Percentiles rank a stretch among this genome's conserved stretches.
Conservation (phyloP, 2,888 invertebrate species). For the Drosophila trichaetosa region DNA sequence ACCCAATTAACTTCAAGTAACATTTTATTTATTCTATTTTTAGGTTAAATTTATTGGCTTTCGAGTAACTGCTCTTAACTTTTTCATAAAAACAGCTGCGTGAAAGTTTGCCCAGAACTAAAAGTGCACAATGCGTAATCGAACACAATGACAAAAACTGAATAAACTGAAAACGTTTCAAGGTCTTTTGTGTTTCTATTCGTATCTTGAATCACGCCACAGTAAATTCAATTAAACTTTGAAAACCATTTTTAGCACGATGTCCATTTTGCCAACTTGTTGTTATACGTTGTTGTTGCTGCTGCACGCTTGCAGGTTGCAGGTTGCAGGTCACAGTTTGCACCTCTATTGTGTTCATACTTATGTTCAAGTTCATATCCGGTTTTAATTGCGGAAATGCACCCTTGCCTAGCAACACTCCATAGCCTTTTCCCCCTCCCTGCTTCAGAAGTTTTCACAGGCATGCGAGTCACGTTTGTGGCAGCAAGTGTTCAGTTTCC, state of each 20-base stretch:
- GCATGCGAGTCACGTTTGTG: conserved; percentile 69
- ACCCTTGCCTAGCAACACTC: conserved; percentile 33
- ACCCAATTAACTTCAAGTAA: neutral
- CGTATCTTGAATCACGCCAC: conserved; percentile 33
- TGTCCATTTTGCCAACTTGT: conserved; percentile 2
- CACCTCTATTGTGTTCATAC: conserved; percentile 22
- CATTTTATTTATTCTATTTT: neutral
- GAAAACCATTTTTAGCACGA: conserved; percentile 21
- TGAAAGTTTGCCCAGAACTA: conserved; percentile 4
- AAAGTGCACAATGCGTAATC: conserved; percentile 26
- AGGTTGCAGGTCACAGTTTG: conserved; percentile 10
- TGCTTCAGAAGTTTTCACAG: conserved; percentile 8
- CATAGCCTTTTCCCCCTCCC: neutral
- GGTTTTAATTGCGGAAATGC: conserved; percentile 76
- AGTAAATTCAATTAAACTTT: conserved; percentile 62
- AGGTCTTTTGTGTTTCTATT: conserved; percentile 3
- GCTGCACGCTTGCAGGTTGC: conserved; percentile 16
- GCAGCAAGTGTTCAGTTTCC: conserved; percentile 60
- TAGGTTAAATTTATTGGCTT: neutral
- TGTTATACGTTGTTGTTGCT: conserved; percentile 4
- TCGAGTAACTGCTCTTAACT: neutral
- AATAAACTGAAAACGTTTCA: conserved; percentile 4
- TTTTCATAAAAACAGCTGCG: conserved; percentile 35
- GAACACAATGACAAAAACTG: conserved; percentile 14
- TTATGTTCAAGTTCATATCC: conserved; percentile 62